Evolutionary conservation across 2,113 vertebrate species (phyloP), one percentile per base, ranked within the genome.

Genomic region (Oreochromis tanganicae): DNA sequence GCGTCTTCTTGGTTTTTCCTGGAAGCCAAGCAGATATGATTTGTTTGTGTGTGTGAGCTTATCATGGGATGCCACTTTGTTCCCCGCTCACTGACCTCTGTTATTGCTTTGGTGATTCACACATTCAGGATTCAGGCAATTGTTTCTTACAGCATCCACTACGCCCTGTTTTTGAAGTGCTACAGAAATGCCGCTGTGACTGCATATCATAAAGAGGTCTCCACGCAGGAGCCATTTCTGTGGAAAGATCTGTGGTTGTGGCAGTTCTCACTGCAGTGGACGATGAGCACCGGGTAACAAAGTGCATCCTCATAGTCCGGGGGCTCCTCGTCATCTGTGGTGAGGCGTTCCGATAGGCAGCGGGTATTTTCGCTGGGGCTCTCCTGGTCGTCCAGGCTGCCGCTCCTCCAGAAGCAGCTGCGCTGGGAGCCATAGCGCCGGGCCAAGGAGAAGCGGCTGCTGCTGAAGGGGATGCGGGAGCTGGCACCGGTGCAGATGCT

Each of bases 251-350:
- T 97, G 95, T 98, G 98, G 91, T 97, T 97, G 4, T 98, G 98
- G 95, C 98, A 99, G 86, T 97, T 98, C 95, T 99, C 98, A 0
- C 97, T 99, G 89, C 98, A 98, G 94, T 99, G 98, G 78, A 99
- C 98, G 0, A 99, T 99, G 87, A 99, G 97, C 81, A 99, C 96
- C 0, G 98, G 98, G 91, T 98, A 99, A 89, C 98, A 99, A 36
- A 98, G 97, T 4, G 98, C 98, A 0, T 99, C 98, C 81, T 99
- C 97, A 85, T 99, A 99, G 80, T 98, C 97, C 5, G 98, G 98
- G 1, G 98, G 98, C 36, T 96, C 97, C 63, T 98, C 98, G 4
- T 98, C 97, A 80, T 98, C 93, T 5, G 85, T 91, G 89, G 96
- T 95, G 86, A 96, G 96, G 92, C 98, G 97, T 93, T 97, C 98